A percentile compares a stretch with the other conserved stretches of the same genome.
These are phyloP conservation scores for Micronisus gabar DNA, from an alignment of 2,113 vertebrate genomes.

Conservation along the genomic window DNA sequence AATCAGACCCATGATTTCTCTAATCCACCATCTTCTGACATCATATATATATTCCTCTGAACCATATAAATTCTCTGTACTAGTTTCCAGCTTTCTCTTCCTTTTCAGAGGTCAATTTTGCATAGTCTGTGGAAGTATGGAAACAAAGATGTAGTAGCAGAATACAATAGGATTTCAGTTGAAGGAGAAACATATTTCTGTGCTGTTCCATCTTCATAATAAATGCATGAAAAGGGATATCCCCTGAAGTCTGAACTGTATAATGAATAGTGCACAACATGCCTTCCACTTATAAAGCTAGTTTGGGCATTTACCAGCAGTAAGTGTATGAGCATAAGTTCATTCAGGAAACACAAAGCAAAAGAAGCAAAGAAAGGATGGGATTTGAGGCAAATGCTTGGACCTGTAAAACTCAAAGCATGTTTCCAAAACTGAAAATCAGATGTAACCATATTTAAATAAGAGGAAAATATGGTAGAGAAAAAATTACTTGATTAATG, in stretches of 20 bases:
- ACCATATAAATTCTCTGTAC: neutral
- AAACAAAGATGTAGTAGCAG: neutral
- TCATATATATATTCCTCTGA: neutral
- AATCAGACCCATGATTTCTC: neutral
- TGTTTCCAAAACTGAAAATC: neutral
- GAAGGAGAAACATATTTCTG: neutral
- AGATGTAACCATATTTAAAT: neutral
- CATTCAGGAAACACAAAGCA: neutral
- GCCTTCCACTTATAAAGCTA: neutral
- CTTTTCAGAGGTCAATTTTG: neutral
- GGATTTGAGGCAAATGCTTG: neutral
- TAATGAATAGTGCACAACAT: neutral
- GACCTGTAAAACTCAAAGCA: neutral
- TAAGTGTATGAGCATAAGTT: neutral
- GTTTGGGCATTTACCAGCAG: neutral
- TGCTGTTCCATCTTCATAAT: neutral
- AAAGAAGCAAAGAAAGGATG: neutral
- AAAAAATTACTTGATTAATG: neutral
- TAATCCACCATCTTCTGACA: neutral
- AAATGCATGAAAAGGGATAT: neutral
- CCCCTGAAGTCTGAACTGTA: neutral
- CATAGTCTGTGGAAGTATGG: neutral
- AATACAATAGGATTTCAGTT: neutral
- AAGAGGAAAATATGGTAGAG: neutral
- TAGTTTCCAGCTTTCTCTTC: neutral